Base-by-base conservation (phyloP, 1,140 invertebrate species). In the Tetraneura akinire region DNA sequence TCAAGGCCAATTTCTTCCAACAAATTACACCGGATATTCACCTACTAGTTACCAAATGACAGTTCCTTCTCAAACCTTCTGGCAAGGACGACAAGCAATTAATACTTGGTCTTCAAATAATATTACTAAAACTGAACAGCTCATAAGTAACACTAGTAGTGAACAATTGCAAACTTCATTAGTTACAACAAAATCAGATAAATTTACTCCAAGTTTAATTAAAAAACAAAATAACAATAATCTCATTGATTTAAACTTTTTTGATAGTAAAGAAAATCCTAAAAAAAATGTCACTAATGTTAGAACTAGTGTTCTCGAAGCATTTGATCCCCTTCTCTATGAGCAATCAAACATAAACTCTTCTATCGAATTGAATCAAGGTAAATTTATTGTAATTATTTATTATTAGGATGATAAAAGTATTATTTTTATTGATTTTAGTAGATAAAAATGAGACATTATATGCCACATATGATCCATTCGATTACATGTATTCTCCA, bases 401-500 rank as follows among this genome's bases (percentile, higher is more conserved):
- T 71, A 29, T 1, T 29, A 51, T 51, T 18, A 21, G 5, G 5
- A 18, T 21, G 0, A 51, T 10, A 51, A 13, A 13, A 51, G 8
- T 37, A 37, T n/a, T 11, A 51, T 71, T 49, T 32, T 49, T 49
- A 3, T 29, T 51, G 16, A 51, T 71, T 76, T 62, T 78, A 42
- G 16, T 45, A 62, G 74, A 78, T 47, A 78, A 47, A 45, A 81
- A 64, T 80, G 74, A 60, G 18, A 62, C 74, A 2, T 91, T 94
- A 74, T 95, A 96, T 83, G 92, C 94, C 83, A 91, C 92, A 80
- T 94, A 93, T 84, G 93, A 96, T 86, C 93, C 93, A 5, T 90
- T 94, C 82, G 93, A 96, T 85, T 95, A 93, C 82, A 89, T 94
- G 84, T 93, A 94, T 83, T 85, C 86, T 45, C 83, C 83, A 14